Conservation (phyloP, 2,113 vertebrate species). For the Sinocyclocheilus anshuiensis region DNA sequence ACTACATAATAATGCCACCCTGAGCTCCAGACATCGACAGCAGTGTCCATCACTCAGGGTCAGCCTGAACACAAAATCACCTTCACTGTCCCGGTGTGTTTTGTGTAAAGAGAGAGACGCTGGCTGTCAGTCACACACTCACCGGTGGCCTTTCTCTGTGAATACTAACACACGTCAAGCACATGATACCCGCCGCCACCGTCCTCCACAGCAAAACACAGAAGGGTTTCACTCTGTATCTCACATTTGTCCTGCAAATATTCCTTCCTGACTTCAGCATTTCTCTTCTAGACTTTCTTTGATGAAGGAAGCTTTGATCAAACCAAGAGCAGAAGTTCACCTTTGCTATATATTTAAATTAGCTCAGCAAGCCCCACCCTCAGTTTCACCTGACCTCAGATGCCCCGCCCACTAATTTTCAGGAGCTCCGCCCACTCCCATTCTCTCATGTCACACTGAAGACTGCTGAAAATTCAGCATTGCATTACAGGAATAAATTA, state of each 20-base stretch:
- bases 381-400: neutral
- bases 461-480: neutral
- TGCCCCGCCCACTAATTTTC: neutral
- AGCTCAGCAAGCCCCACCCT: neutral
- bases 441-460: too few relatives aligned
- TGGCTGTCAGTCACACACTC: conserved; percentile 9
- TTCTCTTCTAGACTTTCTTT: neutral
- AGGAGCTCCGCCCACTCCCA: neutral
- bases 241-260: neutral
- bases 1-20: neutral
- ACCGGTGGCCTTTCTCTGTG: conserved; percentile 12
- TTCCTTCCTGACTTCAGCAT: neutral
- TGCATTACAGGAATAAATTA: neutral
- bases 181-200: neutral
- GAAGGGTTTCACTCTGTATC: neutral
- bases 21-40: conserved; percentile 3
- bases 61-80: conserved; percentile 1
- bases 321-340: neutral
- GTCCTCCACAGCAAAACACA: neutral
- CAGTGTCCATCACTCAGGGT: conserved; percentile 24
- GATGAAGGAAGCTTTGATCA: neutral
- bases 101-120: neutral
- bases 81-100: neutral
- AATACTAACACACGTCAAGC: conserved; percentile 8
- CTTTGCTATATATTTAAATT: neutral